phyloP scores from a whole-genome alignment of 2,888 invertebrate species.

The Elmis aenea region DNA sequence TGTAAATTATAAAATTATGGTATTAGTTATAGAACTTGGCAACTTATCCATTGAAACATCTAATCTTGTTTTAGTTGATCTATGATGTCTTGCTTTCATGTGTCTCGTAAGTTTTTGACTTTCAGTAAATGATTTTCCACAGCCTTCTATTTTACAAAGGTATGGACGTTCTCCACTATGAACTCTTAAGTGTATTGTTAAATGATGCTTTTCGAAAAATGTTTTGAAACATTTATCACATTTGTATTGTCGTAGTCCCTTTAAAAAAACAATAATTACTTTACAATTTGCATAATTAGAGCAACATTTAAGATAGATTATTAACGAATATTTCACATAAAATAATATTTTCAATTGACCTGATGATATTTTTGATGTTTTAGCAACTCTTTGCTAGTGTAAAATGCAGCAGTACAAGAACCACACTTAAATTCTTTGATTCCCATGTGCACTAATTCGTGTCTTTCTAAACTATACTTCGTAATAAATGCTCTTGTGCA shows the following conservation, averaged over 20 bases:
- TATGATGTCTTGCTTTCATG: conserved; percentile 31
- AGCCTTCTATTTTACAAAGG: conserved; percentile 30
- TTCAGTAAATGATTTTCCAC: conserved; percentile 36
- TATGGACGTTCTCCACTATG: conserved; percentile 38
- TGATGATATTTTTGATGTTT: conserved; percentile 36
- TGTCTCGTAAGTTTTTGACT: conserved; percentile 36
- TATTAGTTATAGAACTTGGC: too few relatives aligned
- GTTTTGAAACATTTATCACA: conserved; percentile 36
- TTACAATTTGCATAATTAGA: neutral
- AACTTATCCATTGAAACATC: too few relatives aligned
- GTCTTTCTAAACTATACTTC: conserved; percentile 34
- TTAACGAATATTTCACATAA: neutral
- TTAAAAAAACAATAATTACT: conserved; percentile 23
- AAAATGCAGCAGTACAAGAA: conserved; percentile 32
- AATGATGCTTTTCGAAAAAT: conserved; percentile 37
- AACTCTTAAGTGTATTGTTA: conserved; percentile 32
- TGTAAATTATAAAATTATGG: too few relatives aligned
- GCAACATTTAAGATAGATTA: conserved; percentile 3
- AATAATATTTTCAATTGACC: conserved; percentile 21
- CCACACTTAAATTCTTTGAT: conserved; percentile 34
- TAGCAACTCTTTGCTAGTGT: conserved; percentile 33
- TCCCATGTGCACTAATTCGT: conserved; percentile 35
- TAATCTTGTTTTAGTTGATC: too few relatives aligned
- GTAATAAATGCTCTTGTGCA: conserved; percentile 32
- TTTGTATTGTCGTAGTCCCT: conserved; percentile 33